A percentile compares a stretch with the other conserved stretches of the same genome.
Evolutionary conservation across 2,888 invertebrate species (phyloP).

Genomic region (Tanypteryx hageni): DNA sequence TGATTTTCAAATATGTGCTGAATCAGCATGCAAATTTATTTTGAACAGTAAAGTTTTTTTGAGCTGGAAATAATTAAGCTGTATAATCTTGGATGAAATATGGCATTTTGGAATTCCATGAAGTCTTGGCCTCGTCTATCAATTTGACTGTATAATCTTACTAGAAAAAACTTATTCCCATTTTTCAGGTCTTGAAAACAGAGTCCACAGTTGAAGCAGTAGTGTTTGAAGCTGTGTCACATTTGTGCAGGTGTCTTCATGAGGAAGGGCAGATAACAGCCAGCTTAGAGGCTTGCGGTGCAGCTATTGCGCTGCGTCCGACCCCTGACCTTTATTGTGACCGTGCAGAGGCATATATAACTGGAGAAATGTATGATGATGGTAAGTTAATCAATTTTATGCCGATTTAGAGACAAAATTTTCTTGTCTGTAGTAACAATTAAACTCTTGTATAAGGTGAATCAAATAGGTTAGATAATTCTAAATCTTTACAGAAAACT

Average conservation of each 20-base stretch:
- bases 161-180: conserved; percentile 33
- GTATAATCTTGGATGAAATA: too few relatives aligned
- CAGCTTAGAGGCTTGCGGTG: conserved; percentile 87
- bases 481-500: too few relatives aligned
- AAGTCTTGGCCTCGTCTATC: too few relatives aligned
- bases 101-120: too few relatives aligned
- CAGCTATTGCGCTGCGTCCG: conserved; percentile 85
- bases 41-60: too few relatives aligned
- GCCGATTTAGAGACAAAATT: not conserved
- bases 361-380: conserved; percentile 94
- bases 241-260: conserved; percentile 88
- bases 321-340: conserved; percentile 91
- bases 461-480: not conserved
- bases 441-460: not conserved
- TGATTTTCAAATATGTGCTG: too few relatives aligned
- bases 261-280: conserved; percentile 84
- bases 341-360: conserved; percentile 93
- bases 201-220: conserved; percentile 86
- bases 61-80: too few relatives aligned
- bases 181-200: conserved; percentile 76
- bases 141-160: not conserved
- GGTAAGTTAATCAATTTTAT: conserved; percentile 75
- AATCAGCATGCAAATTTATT: too few relatives aligned
- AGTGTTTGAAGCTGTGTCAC: conserved; percentile 84
- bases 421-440: not conserved